Conservation (phyloP, 2,113 vertebrate species). For the Peromyscus leucopus region DNA sequence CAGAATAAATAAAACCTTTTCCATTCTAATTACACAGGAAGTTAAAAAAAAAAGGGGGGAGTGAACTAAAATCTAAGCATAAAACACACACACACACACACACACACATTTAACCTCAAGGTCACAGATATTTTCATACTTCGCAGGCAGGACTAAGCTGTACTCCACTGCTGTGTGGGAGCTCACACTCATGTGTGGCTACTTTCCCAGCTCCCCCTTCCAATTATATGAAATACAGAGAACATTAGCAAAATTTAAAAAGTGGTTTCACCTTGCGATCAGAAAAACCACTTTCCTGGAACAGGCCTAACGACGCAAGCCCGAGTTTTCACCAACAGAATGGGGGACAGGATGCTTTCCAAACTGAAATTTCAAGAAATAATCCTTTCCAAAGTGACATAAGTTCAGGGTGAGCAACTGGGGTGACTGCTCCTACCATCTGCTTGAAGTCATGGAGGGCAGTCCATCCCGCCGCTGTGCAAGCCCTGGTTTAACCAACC, state of each 20-base stretch:
- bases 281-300: background rate
- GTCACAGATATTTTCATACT: background rate
- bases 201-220: background rate
- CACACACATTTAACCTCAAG: background rate
- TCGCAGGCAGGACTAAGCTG: background rate
- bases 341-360: background rate
- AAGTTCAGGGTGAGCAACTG: background rate
- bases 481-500: conserved; percentile 35
- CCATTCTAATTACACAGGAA: conserved; percentile 26
- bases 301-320: background rate
- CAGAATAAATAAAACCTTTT: conserved; percentile 26
- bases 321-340: background rate
- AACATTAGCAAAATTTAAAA: background rate
- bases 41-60: background rate
- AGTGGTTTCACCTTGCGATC: background rate
- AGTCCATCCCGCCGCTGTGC: background rate
- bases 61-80: background rate
- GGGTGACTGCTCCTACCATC: background rate
- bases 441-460: conserved; percentile 53
- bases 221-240: background rate
- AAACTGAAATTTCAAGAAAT: conserved; percentile 18
- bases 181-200: background rate
- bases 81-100: background rate
- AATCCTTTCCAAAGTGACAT: background rate
- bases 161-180: background rate